Evolutionary conservation across 2,888 invertebrate genomes (phyloP).

Genomic region (Acleris laterana): DNA sequence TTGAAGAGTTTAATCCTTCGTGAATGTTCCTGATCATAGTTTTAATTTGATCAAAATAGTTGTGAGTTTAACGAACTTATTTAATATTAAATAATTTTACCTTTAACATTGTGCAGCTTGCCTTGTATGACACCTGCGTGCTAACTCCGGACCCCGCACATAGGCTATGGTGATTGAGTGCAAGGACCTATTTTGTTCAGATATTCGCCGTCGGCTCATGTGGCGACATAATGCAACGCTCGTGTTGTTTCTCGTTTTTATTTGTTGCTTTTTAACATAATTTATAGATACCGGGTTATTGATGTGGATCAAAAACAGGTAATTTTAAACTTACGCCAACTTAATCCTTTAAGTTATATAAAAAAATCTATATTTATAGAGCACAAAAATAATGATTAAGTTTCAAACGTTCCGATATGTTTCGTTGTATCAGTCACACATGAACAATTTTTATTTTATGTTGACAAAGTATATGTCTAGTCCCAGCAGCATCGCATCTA

Average conservation of each 20-base stretch:
- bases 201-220: too few species aligned
- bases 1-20: conserved; percentile 59
- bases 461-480: conserved; percentile 47
- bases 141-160: not conserved
- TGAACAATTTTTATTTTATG: conserved; percentile 29
- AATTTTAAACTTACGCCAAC: not conserved
- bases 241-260: not conserved
- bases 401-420: conserved; percentile 6
- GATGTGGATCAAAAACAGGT: not conserved
- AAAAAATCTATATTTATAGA: conserved; percentile 1
- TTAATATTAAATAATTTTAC: conserved; percentile 29
- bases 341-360: not conserved
- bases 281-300: not conserved
- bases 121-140: conserved; percentile 21
- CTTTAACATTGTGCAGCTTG: conserved; percentile 44
- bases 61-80: conserved; percentile 50
- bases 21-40: conserved; percentile 68
- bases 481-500: conserved; percentile 44
- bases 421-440: conserved; percentile 36
- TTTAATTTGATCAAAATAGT: conserved; percentile 66
- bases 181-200: too few species aligned
- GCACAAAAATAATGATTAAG: not conserved
- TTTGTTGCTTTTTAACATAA: conserved; percentile 1
- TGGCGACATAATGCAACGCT: too few species aligned
- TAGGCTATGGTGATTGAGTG: too few species aligned